A percentile compares a stretch with the other conserved stretches of the same genome.
Evolutionary conservation across 2,113 vertebrate genomes (phyloP).

Genomic region (Montifringilla adamsi): DNA sequence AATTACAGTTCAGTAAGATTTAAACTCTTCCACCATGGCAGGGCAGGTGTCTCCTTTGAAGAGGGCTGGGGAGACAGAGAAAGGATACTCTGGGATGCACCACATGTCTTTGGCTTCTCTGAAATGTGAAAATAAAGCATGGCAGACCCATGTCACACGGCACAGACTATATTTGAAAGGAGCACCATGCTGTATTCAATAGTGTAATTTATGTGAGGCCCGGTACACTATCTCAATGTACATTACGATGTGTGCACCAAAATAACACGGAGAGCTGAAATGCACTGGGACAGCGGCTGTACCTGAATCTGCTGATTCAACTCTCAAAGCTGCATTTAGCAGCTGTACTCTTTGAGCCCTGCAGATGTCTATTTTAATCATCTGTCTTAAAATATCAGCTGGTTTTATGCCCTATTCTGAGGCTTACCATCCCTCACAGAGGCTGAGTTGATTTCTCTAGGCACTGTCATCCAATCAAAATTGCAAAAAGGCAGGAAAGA

Average conservation of each 20-base stretch:
- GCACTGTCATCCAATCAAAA: conserved; percentile 14
- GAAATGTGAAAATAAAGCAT: neutral
- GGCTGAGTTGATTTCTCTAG: conserved; percentile 42
- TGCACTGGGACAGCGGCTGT: neutral
- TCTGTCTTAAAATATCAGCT: conserved; percentile 60
- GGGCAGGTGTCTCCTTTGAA: neutral
- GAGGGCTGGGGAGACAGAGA: neutral
- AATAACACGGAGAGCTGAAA: neutral
- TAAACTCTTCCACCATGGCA: neutral
- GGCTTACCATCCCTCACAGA: conserved; percentile 18
- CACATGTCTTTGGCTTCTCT: neutral
- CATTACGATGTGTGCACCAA: neutral
- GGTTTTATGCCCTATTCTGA: conserved; percentile 30
- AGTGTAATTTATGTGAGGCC: neutral
- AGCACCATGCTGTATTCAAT: neutral
- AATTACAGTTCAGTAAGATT: neutral
- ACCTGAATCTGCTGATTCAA: conserved; percentile 64
- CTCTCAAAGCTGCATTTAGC: conserved; percentile 41
- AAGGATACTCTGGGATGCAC: too few relatives aligned
- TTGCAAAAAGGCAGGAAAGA: conserved; percentile 36
- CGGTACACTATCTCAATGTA: accelerated
- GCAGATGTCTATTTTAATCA: conserved; percentile 59
- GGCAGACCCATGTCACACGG: neutral
- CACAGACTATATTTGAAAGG: neutral
- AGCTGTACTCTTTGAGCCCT: conserved; percentile 41